Evolutionary conservation across 2,797 vertebrate genomes (phyloP).

Genomic region (Rhincodon typus): DNA sequence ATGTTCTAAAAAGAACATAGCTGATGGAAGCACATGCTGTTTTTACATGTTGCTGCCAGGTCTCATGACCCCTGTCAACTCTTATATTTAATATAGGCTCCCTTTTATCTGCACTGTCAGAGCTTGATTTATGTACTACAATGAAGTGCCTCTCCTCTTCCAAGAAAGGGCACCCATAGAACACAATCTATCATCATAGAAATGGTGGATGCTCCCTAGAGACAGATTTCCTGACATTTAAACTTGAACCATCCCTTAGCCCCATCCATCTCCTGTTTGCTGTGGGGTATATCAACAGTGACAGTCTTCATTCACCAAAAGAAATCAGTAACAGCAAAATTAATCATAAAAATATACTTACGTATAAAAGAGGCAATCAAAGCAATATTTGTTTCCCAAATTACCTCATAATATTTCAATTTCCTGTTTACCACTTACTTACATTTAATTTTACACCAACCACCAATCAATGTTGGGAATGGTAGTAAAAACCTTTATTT

Average conservation of each 20-base stretch:
- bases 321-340: background rate
- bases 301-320: background rate
- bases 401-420: background rate
- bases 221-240: background rate
- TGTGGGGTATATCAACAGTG: background rate
- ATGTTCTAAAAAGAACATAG: background rate
- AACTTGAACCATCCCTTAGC: background rate
- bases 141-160: background rate
- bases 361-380: background rate
- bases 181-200: background rate
- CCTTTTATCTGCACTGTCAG: background rate
- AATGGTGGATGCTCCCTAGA: background rate
- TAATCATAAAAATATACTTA: background rate
- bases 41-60: background rate
- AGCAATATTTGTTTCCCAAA: background rate
- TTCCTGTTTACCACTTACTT: background rate
- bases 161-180: background rate
- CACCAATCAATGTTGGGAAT: background rate
- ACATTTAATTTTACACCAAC: background rate
- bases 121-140: background rate
- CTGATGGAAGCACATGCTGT: background rate
- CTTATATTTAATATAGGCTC: background rate
- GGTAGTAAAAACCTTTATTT: background rate
- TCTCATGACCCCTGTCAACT: background rate
- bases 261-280: background rate